These are phyloP conservation scores for Tipula unca DNA, from an alignment of 2,888 invertebrate genomes.

Conservation along the genomic window DNA sequence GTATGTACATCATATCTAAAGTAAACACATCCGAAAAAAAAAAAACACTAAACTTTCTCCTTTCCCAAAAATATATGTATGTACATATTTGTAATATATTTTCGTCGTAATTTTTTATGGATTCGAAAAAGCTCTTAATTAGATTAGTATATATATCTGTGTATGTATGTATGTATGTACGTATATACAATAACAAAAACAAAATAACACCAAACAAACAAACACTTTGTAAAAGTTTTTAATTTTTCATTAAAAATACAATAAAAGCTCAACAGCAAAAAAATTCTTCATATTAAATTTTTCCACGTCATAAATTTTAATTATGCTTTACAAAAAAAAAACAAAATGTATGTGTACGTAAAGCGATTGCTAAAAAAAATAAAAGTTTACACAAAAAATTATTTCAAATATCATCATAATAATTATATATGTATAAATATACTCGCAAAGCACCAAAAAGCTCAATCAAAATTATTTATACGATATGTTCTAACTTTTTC, in stretches of 20 bases:
- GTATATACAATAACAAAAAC: background rate
- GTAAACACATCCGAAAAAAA: background rate
- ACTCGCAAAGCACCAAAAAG: background rate
- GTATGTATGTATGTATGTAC: too few relatives aligned
- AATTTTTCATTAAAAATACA: constrained; percentile 9
- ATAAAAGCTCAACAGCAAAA: background rate
- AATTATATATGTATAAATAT: background rate
- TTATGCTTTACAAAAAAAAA: background rate
- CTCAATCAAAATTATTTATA: background rate
- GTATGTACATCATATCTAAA: background rate
- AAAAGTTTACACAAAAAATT: background rate
- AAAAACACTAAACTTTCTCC: background rate
- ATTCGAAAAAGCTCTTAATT: background rate
- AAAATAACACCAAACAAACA: background rate
- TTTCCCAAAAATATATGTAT: background rate
- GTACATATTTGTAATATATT: background rate
- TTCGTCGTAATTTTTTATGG: background rate
- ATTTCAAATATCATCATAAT: background rate
- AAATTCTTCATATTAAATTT: background rate
- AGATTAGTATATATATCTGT: too few relatives aligned
- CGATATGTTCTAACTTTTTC: background rate
- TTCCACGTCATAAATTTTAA: constrained; percentile 14
- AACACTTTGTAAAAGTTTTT: background rate
- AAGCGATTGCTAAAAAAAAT: background rate
- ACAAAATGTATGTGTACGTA: background rate